Evolutionary conservation across 2,888 invertebrate genomes (phyloP).

Genomic region (Xiphydria camelus): DNA sequence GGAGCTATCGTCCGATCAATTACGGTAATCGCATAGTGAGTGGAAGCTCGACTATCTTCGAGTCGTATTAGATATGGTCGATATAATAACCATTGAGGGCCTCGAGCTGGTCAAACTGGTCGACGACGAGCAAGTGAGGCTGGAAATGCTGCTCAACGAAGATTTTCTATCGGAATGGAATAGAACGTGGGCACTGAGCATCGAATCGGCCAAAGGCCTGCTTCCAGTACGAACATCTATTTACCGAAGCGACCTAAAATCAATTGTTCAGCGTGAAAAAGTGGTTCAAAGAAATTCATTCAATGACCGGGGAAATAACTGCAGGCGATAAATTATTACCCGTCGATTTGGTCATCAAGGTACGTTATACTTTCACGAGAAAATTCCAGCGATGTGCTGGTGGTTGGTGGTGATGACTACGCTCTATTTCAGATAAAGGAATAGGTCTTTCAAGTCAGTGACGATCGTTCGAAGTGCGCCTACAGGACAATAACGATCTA

Average conservation of each 20-base stretch:
- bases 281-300: constrained; percentile 90
- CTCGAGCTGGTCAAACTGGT: constrained; percentile 66
- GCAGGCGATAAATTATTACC: too few relatives aligned
- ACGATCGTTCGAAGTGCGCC: constrained; percentile 96
- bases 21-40: constrained; percentile 49
- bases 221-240: constrained; percentile 87
- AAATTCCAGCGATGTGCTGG: too few relatives aligned
- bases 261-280: constrained; percentile 89
- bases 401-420: too few relatives aligned
- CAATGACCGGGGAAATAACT: too few relatives aligned
- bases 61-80: constrained; percentile 71
- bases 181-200: constrained; percentile 69
- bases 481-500: constrained; percentile 93
- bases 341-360: constrained; percentile 86
- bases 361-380: constrained; percentile 53
- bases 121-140: constrained; percentile 68
- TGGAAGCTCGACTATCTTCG: constrained; percentile 50
- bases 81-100: constrained; percentile 73
- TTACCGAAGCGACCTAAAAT: constrained; percentile 85
- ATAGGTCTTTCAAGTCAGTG: constrained; percentile 88
- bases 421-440: constrained; percentile 87
- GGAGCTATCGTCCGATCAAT: constrained; percentile 50
- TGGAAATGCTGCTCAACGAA: constrained; percentile 76
- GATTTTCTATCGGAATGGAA: constrained; percentile 73
- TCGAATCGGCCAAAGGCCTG: constrained; percentile 70